Evolutionary conservation across 1,140 invertebrate genomes (phyloP).

Genomic region (Brachionus paranguensis): DNA sequence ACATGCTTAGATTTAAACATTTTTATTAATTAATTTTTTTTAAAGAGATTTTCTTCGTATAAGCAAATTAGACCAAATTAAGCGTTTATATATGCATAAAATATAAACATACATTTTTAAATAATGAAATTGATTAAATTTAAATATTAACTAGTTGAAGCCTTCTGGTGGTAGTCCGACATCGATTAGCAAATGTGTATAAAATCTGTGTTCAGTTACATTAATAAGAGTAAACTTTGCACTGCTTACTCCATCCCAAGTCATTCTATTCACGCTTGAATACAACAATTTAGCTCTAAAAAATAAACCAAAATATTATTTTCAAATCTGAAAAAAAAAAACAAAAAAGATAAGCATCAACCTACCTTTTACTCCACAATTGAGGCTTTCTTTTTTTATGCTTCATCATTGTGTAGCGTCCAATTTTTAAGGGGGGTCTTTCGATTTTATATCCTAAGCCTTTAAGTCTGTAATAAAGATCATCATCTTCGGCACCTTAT

Average conservation of each 20-base stretch:
- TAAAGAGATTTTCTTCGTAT: not conserved
- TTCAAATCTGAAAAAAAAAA: not conserved
- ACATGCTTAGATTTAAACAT: not conserved
- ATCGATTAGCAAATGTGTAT: constrained; percentile 57
- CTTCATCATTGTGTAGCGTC: constrained; percentile 53
- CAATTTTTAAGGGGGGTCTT: constrained; percentile 47
- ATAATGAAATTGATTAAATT: not conserved
- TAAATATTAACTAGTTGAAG: constrained; percentile 41
- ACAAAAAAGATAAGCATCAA: constrained; percentile 17
- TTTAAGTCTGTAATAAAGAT: constrained; percentile 49
- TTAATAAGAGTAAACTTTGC: constrained; percentile 54
- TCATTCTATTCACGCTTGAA: constrained; percentile 55
- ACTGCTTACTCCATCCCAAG: constrained; percentile 59
- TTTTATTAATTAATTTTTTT: not conserved
- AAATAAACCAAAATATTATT: not conserved
- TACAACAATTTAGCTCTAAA: constrained; percentile 53
- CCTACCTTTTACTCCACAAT: constrained; percentile 51
- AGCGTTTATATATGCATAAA: not conserved
- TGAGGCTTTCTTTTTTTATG: constrained; percentile 52
- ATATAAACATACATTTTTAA: not conserved
- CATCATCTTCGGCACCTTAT: constrained; percentile 35
- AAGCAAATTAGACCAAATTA: not conserved
- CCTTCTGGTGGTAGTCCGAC: constrained; percentile 54
- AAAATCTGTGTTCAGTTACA: constrained; percentile 48
- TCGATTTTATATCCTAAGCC: constrained; percentile 50